Base-by-base conservation (phyloP, 2,888 invertebrate species). In the Scaptomyza polygonia region DNA sequence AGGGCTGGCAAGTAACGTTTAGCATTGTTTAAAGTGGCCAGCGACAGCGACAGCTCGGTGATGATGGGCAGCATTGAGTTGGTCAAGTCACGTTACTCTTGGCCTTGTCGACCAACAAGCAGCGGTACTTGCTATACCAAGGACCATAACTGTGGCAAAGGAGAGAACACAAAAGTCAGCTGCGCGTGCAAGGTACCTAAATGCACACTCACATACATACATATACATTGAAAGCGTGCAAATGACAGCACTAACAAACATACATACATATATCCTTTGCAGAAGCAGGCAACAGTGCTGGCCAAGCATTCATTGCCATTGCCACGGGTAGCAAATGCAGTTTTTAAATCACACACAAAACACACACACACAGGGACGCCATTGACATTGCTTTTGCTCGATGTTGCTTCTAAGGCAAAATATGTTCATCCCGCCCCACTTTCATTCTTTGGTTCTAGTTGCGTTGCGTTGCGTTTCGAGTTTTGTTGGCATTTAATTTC, bases 301-400 rank as follows among this genome's bases (percentile, higher is more conserved):
- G 18, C 32, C 40, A 27, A 32, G 39, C 65, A 75, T 72, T 72
- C 68, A 75, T 72, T 73, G 73, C 68, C 76, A 79, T 62, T 73
- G 73, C 73, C 74, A 67, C 11, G 63, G 54, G 55, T 59, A 64
- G 71, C 57, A 77, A 77, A 75, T 77, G 76, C 77, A 75, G 54
- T 79, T 75, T 75, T 66, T 62, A 79, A 77, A 75, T 71, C 67
- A 65, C 76, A 75, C 79, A 58, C 16, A 44, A 61, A 14, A 14
- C 36, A 61, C 64, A 55, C 63, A 67, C 63, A 54, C 59, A 54
- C 14, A 7, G 2, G 8, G 53, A 47, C 57, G 65, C 43, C 69
- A 63, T 72, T 69, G 72, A 75, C 75, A 69, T 72, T 66, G 56
- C 49, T 34, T n/a, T 18, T 8, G 45, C 16, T 39, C 44, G 45